A percentile compares a stretch with the other conserved stretches of the same genome.
phyloP scores from a whole-genome alignment of 2,113 vertebrate genomes.

The Cranoglanis bouderius region DNA sequence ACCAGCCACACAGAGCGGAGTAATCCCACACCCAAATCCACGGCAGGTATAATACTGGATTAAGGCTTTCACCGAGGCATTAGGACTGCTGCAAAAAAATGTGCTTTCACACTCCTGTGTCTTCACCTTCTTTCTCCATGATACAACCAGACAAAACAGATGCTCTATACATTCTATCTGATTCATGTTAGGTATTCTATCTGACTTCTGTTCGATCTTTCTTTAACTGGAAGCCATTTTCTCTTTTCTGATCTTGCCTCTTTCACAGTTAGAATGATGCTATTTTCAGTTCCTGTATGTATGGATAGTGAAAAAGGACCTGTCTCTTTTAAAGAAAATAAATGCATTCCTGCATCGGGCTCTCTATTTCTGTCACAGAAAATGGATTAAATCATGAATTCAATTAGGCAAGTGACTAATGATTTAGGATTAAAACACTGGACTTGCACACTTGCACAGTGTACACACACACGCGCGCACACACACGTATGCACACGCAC shows the following conservation, averaged over 20 bases:
- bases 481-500: background rate
- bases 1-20: background rate
- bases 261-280: background rate
- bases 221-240: conserved; percentile 5
- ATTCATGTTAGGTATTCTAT: background rate
- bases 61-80: conserved; percentile 23
- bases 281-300: background rate
- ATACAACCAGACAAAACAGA: background rate
- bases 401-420: background rate
- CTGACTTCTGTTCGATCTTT: background rate
- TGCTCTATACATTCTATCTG: background rate
- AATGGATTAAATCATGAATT: background rate
- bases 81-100: background rate
- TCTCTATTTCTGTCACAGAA: background rate
- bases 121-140: background rate
- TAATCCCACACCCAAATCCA: conserved; percentile 45
- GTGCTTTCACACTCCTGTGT: background rate
- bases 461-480: background rate
- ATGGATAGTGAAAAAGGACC: background rate
- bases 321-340: background rate
- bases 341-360: background rate
- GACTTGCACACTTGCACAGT: background rate
- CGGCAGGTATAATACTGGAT: conserved; percentile 44
- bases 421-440: background rate
- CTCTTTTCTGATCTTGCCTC: background rate